These are phyloP conservation scores for Cephus pulcher DNA, from an alignment of 2,888 invertebrate species.

Conservation along the genomic window DNA sequence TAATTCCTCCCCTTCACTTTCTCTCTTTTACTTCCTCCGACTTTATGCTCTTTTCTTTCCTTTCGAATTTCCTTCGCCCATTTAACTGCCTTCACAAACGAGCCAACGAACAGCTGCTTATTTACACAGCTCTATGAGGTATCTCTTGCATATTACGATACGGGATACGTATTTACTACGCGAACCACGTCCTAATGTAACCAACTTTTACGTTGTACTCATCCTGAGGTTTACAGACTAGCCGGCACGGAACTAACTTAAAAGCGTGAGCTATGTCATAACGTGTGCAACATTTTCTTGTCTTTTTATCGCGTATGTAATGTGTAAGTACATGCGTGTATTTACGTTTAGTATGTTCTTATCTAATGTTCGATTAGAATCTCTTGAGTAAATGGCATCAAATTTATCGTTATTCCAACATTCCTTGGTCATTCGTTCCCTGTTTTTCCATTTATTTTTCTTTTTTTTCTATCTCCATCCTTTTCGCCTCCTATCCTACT, in stretches of 20 bases:
- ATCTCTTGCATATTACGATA: constrained; percentile 52
- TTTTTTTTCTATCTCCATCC: not conserved
- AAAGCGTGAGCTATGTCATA: constrained; percentile 50
- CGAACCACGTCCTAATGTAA: constrained; percentile 23
- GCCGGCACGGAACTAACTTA: constrained; percentile 26
- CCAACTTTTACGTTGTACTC: constrained; percentile 23
- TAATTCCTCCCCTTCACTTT: not conserved
- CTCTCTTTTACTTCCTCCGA: constrained; percentile 6
- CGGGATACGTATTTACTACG: constrained; percentile 37
- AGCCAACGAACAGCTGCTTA: constrained; percentile 26
- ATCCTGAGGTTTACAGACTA: constrained; percentile 37
- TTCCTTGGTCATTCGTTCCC: not conserved
- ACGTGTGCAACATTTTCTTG: constrained; percentile 40
- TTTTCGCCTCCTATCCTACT: not conserved
- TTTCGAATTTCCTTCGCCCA: constrained; percentile 2
- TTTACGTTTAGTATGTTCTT: constrained; percentile 16
- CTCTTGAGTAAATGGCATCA: not conserved
- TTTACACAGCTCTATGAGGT: constrained; percentile 38
- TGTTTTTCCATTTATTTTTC: not conserved
- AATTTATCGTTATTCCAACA: not conserved
- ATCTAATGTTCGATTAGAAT: constrained; percentile 2
- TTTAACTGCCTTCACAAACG: constrained; percentile 18
- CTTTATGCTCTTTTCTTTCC: constrained; percentile 15
- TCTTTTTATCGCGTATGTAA: not conserved
- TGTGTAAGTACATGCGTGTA: constrained; percentile 28